Conservation (phyloP, 2,113 vertebrate genomes). For the Pimephales promelas region DNA sequence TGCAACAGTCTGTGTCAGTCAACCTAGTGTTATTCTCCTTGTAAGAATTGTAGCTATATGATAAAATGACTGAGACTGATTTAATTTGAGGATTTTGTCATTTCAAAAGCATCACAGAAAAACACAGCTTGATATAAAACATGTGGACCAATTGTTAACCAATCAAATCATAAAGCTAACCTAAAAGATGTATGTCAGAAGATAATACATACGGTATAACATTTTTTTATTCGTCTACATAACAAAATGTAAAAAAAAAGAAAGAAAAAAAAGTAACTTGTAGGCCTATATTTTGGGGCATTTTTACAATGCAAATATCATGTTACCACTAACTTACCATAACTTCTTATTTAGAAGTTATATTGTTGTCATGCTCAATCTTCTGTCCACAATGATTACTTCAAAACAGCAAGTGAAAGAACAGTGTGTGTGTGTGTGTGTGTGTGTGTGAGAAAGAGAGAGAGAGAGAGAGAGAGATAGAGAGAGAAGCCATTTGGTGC, state of each 20-base stretch:
- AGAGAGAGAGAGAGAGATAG: not conserved
- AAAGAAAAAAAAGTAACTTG: no score
- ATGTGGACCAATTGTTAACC: not conserved
- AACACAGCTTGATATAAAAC: not conserved
- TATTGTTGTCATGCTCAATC: not conserved
- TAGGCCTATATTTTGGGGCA: no score
- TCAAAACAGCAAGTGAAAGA: slow-evolving; percentile 4
- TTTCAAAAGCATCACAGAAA: not conserved
- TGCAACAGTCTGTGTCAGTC: not conserved
- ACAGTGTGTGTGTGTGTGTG: not conserved
- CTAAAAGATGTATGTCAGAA: not conserved
- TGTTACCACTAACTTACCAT: not conserved
- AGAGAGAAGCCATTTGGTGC: slow-evolving; percentile 23
- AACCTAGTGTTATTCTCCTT: not conserved
- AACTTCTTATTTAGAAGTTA: not conserved
- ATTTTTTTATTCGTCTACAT: no score
- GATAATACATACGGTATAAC: no score
- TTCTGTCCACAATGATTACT: not conserved
- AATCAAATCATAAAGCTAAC: not conserved
- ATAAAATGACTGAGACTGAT: not conserved
- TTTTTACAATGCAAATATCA: not conserved
- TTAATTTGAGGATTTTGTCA: not conserved
- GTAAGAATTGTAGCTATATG: not conserved
- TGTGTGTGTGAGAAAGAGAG: not conserved
- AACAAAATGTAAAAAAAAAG: no score